A percentile compares a stretch with the other conserved stretches of the same genome.
These are phyloP conservation scores for Coelogynopora nodosa DNA, from an alignment of 2,888 invertebrate species.

Conservation along the genomic window DNA sequence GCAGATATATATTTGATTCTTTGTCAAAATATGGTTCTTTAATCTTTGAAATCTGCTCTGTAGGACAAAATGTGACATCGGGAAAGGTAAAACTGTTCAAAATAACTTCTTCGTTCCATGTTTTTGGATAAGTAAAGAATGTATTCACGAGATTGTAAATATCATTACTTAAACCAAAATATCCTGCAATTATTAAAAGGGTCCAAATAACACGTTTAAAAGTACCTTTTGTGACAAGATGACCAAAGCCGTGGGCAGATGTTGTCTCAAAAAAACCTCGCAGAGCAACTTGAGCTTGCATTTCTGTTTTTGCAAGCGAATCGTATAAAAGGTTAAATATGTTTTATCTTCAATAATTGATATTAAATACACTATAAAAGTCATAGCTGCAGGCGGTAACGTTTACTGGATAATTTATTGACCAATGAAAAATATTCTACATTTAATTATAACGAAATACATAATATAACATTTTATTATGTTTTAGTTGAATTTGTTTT, in stretches of 20 bases:
- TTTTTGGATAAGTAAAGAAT: background rate
- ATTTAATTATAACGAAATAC: too few species aligned
- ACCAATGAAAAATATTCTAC: too few species aligned
- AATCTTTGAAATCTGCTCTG: background rate
- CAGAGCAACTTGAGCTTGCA: background rate
- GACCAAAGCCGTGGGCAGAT: background rate
- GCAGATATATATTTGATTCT: background rate
- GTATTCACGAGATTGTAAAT: background rate
- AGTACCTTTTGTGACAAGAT: background rate
- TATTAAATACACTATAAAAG: background rate
- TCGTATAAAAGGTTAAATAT: background rate
- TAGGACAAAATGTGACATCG: background rate
- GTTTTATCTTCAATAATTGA: background rate
- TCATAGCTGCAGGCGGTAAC: too few species aligned
- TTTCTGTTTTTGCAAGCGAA: too few species aligned
- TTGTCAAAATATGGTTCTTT: background rate
- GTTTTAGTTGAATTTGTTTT: too few species aligned
- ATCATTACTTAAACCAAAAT: background rate
- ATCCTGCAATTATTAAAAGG: background rate
- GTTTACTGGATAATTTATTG: too few species aligned
- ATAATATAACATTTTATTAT: too few species aligned
- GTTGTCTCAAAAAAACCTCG: background rate
- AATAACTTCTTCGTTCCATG: background rate
- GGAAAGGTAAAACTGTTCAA: background rate
- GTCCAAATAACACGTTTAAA: background rate